Percentiles rank a stretch among this genome's conserved stretches.
Conservation (phyloP, 2,797 vertebrate species). For the Pelobates cultripes region DNA sequence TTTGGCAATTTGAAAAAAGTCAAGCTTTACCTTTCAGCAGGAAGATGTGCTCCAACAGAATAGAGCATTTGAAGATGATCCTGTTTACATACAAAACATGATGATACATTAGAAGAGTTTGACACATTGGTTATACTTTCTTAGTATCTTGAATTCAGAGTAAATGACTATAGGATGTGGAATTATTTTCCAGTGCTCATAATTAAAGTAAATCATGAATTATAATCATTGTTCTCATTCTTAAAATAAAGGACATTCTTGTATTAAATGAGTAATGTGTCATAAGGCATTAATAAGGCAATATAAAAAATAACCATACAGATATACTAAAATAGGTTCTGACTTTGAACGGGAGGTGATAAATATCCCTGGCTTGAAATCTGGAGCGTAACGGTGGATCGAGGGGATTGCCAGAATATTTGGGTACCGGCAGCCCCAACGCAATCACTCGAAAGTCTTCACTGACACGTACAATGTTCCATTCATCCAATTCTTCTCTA, state of each 20-base stretch:
- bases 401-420: slow-evolving; percentile 91
- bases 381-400: slow-evolving; percentile 96
- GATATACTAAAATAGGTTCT: slow-evolving; percentile 8
- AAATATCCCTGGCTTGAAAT: slow-evolving; percentile 95
- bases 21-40: slow-evolving; percentile 83
- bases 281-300: not conserved
- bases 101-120: not conserved
- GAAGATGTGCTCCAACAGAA: slow-evolving; percentile 80
- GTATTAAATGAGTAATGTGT: not conserved
- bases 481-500: slow-evolving; percentile 86
- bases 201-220: not conserved
- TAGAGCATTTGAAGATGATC: slow-evolving; percentile 92
- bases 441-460: slow-evolving; percentile 97
- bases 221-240: not conserved
- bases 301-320: not conserved
- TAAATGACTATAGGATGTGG: not conserved
- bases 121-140: not conserved
- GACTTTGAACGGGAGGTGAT: slow-evolving; percentile 94
- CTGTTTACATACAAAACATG: slow-evolving; percentile 67
- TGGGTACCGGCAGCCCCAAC: slow-evolving; percentile 92
- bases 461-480: slow-evolving; percentile 95
- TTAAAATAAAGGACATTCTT: not conserved
- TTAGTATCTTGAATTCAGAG: not conserved
- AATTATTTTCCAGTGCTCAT: not conserved
- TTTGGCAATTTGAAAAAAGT: too few relatives aligned